A percentile compares a stretch with the other conserved stretches of the same genome.
phyloP scores from a whole-genome alignment of 1,140 invertebrate genomes.

The Magallana gigas region DNA sequence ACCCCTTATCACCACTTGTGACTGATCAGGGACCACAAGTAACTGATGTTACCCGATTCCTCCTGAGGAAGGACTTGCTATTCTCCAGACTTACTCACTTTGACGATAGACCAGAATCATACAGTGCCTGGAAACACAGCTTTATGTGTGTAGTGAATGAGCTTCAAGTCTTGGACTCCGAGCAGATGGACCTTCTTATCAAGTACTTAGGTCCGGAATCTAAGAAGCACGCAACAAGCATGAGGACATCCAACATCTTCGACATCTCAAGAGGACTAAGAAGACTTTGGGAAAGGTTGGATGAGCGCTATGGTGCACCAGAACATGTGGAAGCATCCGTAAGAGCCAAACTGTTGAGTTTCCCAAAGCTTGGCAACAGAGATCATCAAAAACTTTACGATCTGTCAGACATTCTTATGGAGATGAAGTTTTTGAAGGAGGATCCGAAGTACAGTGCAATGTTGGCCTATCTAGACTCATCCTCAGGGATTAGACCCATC shows the following conservation, averaged over 20 bases:
- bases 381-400: neutral
- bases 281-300: too few relatives aligned
- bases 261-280: too few relatives aligned
- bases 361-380: too few relatives aligned
- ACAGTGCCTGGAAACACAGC: constrained; percentile 43
- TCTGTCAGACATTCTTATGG: constrained; percentile 48
- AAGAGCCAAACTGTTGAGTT: too few relatives aligned
- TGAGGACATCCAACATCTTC: constrained; percentile 44
- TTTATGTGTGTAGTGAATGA: constrained; percentile 48
- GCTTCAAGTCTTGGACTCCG: neutral
- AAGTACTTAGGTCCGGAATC: constrained; percentile 56
- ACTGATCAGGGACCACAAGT: too few relatives aligned
- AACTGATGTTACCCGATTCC: too few relatives aligned
- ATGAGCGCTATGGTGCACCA: too few relatives aligned
- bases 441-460: constrained; percentile 40
- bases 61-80: constrained; percentile 44
- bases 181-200: constrained; percentile 58
- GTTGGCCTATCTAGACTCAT: constrained; percentile 54
- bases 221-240: constrained; percentile 42
- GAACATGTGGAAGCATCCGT: too few relatives aligned
- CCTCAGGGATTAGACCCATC: constrained; percentile 48
- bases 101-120: constrained; percentile 44
- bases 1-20: too few relatives aligned
- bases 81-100: constrained; percentile 46
- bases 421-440: constrained; percentile 51